A percentile compares a stretch with the other conserved stretches of the same genome.
Evolutionary conservation across 2,797 vertebrate genomes (phyloP).

Genomic region (Myiothlypis coronata): DNA sequence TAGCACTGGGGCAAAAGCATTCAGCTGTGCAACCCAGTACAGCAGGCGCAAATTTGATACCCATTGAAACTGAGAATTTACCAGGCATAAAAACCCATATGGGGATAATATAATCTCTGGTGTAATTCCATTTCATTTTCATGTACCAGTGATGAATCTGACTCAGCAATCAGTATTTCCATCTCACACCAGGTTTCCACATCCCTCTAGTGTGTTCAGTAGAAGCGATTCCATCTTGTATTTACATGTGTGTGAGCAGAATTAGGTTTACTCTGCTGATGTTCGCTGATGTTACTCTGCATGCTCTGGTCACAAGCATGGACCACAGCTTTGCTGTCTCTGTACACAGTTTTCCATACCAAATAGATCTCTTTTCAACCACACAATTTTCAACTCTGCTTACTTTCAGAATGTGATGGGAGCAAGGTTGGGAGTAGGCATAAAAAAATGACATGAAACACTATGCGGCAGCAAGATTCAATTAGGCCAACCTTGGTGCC

Average conservation of each 20-base stretch:
- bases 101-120: constrained; percentile 34
- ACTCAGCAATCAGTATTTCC: neutral
- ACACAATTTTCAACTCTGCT: neutral
- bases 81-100: constrained; percentile 40
- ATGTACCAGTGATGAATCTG: neutral
- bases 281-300: neutral
- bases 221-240: neutral
- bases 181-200: neutral
- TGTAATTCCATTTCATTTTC: constrained; percentile 52
- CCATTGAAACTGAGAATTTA: constrained; percentile 44
- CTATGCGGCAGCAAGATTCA: accelerated
- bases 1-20: constrained; percentile 38
- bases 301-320: neutral
- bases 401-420: neutral
- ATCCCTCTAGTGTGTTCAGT: neutral
- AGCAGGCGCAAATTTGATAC: constrained; percentile 53
- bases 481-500: neutral
- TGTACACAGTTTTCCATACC: neutral
- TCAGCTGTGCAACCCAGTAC: constrained; percentile 21
- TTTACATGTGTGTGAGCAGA: neutral
- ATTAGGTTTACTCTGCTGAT: neutral
- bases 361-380: neutral
- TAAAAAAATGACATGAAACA: neutral
- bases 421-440: neutral
- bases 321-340: neutral